These are phyloP conservation scores for Ovis aries DNA, from an alignment of 2,113 vertebrate genomes.

Conservation along the genomic window DNA sequence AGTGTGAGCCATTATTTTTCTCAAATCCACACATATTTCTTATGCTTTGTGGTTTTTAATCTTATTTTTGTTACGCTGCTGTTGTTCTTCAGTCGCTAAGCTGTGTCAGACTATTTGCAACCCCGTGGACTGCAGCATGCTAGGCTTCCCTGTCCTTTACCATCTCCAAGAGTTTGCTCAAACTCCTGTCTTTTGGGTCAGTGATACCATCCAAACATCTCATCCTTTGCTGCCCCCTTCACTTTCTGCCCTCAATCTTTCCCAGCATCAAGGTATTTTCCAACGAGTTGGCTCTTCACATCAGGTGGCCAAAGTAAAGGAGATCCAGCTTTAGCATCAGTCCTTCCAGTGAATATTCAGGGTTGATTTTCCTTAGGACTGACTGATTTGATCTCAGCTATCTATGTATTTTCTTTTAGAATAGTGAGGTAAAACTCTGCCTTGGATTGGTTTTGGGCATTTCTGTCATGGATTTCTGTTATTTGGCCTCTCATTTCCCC, in stretches of 20 bases:
- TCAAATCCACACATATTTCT: background rate
- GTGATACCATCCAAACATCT: background rate
- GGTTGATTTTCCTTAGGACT: background rate
- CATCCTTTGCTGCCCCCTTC: background rate
- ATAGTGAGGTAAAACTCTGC: background rate
- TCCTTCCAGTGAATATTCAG: background rate
- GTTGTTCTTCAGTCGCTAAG: background rate
- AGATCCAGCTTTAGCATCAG: background rate
- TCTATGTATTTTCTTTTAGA: background rate
- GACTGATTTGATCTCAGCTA: background rate
- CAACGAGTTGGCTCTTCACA: background rate
- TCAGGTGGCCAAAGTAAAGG: background rate
- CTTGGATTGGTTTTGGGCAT: background rate
- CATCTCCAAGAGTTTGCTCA: background rate
- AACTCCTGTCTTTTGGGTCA: background rate
- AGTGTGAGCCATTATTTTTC: background rate
- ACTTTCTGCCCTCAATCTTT: background rate
- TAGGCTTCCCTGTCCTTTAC: background rate
- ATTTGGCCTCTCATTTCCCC: background rate
- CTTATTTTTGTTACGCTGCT: background rate
- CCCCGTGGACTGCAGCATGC: fast-evolving
- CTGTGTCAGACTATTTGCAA: background rate
- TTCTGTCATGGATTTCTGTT: background rate
- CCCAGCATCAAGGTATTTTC: background rate
- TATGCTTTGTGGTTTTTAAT: background rate